A percentile compares a stretch with the other conserved stretches of the same genome.
These are phyloP conservation scores for Iphiclides podalirius DNA, from an alignment of 2,888 invertebrate species.

Conservation along the genomic window DNA sequence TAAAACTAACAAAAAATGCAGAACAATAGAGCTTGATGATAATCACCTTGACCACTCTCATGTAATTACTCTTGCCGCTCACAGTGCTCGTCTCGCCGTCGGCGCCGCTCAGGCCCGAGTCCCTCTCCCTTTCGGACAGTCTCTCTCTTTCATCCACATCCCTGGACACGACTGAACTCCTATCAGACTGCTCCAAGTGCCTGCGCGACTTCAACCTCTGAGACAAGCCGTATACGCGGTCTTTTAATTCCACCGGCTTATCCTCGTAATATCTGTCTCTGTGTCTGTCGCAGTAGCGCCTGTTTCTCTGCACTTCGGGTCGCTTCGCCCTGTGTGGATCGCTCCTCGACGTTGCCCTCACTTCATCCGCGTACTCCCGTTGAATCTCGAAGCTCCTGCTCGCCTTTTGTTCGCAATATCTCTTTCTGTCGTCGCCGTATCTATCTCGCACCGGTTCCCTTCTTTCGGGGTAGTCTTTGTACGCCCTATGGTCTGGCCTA, in stretches of 20 bases:
- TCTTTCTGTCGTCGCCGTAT: slow-evolving; percentile 47
- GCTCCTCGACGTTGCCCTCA: slow-evolving; percentile 51
- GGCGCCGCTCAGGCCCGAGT: slow-evolving; percentile 65
- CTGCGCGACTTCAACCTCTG: slow-evolving; percentile 44
- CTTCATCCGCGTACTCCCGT: slow-evolving; percentile 50
- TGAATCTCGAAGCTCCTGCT: slow-evolving; percentile 61
- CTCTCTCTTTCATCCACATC: slow-evolving; percentile 57
- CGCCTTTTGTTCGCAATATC: slow-evolving; percentile 51
- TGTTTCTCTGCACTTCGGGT: slow-evolving; percentile 39
- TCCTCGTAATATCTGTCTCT: slow-evolving; percentile 24
- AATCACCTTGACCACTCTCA: slow-evolving; percentile 63
- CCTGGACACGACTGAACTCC: slow-evolving; percentile 53
- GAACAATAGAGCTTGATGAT: too few relatives aligned
- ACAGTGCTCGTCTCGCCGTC: slow-evolving; percentile 64
- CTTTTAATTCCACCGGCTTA: slow-evolving; percentile 34
- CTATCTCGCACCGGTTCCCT: slow-evolving; percentile 33
- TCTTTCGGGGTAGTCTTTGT: slow-evolving; percentile 43
- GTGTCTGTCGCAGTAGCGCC: slow-evolving; percentile 39
- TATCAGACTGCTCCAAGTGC: slow-evolving; percentile 53
- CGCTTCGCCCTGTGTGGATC: slow-evolving; percentile 46
- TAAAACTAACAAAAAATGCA: too few relatives aligned
- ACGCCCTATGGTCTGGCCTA: slow-evolving; percentile 35
- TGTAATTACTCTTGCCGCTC: slow-evolving; percentile 63
- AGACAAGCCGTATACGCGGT: slow-evolving; percentile 26
- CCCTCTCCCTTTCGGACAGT: slow-evolving; percentile 62